Conservation (phyloP, 2,113 vertebrate species). For the Holacanthus passer region DNA sequence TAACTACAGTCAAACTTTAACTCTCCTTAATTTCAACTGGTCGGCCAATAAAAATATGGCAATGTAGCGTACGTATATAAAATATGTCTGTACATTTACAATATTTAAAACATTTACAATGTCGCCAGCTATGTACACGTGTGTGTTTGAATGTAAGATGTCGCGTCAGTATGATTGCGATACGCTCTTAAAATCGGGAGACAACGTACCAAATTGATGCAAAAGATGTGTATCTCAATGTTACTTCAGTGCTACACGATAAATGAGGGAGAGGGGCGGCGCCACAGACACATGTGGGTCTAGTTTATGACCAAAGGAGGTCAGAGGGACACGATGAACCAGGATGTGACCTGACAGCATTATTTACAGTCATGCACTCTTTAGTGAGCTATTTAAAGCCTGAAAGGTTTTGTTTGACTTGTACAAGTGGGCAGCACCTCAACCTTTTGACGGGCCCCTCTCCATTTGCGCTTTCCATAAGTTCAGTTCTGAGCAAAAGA, state of each 20-base stretch:
- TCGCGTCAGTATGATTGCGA: slow-evolving; percentile 35
- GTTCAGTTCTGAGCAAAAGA: slow-evolving; percentile 39
- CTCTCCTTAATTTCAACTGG: slow-evolving; percentile 60
- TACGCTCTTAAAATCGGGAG: slow-evolving; percentile 51
- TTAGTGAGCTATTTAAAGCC: slow-evolving; percentile 64
- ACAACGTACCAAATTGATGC: slow-evolving; percentile 50
- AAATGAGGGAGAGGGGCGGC: slow-evolving; percentile 30
- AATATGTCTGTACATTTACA: slow-evolving; percentile 88
- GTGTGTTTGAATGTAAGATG: slow-evolving; percentile 43
- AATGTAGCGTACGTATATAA: slow-evolving; percentile 83
- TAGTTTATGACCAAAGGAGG: slow-evolving; percentile 37
- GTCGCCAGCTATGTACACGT: slow-evolving; percentile 70
- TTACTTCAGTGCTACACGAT: slow-evolving; percentile 65
- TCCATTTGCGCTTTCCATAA: slow-evolving; percentile 29
- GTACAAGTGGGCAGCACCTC: slow-evolving; percentile 29
- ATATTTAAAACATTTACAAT: slow-evolving; percentile 87
- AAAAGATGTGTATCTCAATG: slow-evolving; percentile 59
- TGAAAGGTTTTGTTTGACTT: slow-evolving; percentile 53
- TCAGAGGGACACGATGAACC: slow-evolving; percentile 43
- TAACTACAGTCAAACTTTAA: slow-evolving; percentile 51
- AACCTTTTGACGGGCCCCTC: slow-evolving; percentile 7
- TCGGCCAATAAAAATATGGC: slow-evolving; percentile 84
- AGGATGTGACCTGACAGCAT: slow-evolving; percentile 54
- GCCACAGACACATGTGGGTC: slow-evolving; percentile 32
- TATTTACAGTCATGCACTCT: slow-evolving; percentile 78